Base-by-base conservation (phyloP, 35 echinoderm and acorn worm species). In the Strongylocentrotus purpuratus region DNA sequence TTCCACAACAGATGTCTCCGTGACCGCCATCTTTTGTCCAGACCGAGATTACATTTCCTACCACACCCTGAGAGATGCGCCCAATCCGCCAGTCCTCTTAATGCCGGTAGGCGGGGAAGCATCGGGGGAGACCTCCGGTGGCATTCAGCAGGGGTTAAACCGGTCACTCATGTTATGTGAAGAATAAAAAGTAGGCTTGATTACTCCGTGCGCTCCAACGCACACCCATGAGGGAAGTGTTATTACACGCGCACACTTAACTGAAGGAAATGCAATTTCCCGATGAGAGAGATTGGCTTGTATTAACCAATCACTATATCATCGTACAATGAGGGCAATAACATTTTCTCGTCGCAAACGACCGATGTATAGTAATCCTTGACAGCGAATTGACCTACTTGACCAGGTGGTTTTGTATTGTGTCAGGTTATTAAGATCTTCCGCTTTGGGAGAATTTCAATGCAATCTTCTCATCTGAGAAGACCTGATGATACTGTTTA, bases 231-330 rank as follows among this genome's bases (percentile, higher is more conserved):
- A 33, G 87, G 87, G 87, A 89, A 89, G 87, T 46, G 33, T 33
- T 89, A 89, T 89, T 89, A 89, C 87, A 89, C 32, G 87, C 87
- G 45, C 87, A 46, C 87, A 89, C 87, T 89, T 89, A 45, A 46
- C 87, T 89, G 87, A 33, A 89, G 87, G 87, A 89, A 89, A 89
- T 89, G 87, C 87, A 89, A 89, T 89, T 89, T 89, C 87, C 87
- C 87, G 5, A 89, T 17, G 87, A 89, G 87, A 31, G 32, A 33
- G 33, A 89, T 89, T 33, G 87, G 45, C 45, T 45, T 89, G 33
- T 5, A 41, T 89, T 89, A 89, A 89, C 87, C 9, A 33, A 33
- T 33, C 87, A 17, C 87, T 46, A 89, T 89, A 89, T 89, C 31
- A 89, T 89, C 33, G 87, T 46, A 45, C 87, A 89, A 89, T 33